Evolutionary conservation across 2,113 vertebrate genomes (phyloP).

Genomic region (Lophochroa leadbeateri): DNA sequence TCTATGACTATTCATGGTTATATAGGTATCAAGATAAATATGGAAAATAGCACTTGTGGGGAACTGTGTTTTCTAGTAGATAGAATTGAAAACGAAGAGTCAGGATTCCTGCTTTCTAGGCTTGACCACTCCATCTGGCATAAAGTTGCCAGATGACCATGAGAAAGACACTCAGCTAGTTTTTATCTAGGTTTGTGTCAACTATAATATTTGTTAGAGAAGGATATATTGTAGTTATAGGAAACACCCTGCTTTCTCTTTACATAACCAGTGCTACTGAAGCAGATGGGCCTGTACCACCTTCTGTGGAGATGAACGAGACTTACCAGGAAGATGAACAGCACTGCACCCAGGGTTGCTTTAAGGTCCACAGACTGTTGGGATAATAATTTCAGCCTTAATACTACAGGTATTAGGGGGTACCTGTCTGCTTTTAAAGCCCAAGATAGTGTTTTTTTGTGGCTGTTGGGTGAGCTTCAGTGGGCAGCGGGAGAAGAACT

Average conservation of each 20-base stretch:
- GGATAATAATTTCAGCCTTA: neutral
- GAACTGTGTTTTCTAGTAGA: neutral
- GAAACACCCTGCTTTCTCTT: neutral
- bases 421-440: neutral
- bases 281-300: neutral
- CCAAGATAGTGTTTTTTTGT: neutral
- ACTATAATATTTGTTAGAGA: neutral
- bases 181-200: neutral
- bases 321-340: neutral
- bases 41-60: neutral
- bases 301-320: neutral
- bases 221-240: neutral
- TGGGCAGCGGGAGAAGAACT: neutral
- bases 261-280: neutral
- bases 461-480: neutral
- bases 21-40: neutral
- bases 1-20: neutral
- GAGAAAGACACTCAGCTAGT: neutral
- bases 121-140: neutral
- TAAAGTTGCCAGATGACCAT: neutral
- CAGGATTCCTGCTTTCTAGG: neutral
- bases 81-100: neutral
- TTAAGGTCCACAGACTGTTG: accelerated
- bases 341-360: neutral
- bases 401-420: neutral